These are phyloP conservation scores for Sarotherodon lohbergeri DNA, from an alignment of 2,113 vertebrate genomes.

Conservation along the genomic window DNA sequence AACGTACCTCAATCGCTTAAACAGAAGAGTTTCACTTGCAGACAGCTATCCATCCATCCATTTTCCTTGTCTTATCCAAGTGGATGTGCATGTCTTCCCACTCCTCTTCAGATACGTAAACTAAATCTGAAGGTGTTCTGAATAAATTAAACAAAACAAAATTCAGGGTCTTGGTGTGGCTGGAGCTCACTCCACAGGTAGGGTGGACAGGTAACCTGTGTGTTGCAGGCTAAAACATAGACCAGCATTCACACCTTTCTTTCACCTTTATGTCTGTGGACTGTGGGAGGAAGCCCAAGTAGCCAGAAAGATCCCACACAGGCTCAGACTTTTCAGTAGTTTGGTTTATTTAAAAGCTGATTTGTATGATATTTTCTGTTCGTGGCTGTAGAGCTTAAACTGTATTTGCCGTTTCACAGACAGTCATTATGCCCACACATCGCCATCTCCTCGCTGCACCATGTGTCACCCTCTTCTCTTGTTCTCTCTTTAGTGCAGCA, in stretches of 20 bases:
- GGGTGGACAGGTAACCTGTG: not conserved
- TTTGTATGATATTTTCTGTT: not conserved
- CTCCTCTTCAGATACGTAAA: not conserved
- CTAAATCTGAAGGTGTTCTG: not conserved
- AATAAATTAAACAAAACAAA: not conserved
- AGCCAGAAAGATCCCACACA: not conserved
- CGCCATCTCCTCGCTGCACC: not conserved
- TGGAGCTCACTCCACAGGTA: not conserved
- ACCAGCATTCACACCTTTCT: not conserved
- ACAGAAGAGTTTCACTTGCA: not conserved
- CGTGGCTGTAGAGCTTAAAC: not conserved
- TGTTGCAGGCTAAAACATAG: not conserved
- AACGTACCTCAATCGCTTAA: not conserved
- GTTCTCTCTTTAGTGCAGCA: not conserved
- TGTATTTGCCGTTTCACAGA: not conserved
- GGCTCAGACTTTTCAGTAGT: not conserved
- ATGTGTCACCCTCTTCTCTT: slow-evolving; percentile 10
- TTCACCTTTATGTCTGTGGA: not conserved
- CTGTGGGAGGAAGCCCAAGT: not conserved
- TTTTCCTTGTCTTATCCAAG: not conserved
- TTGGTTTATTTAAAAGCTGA: not conserved
- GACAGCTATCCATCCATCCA: not conserved
- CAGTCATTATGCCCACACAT: not conserved
- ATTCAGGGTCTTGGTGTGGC: not conserved
- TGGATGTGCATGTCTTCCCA: not conserved